Conservation (phyloP, 2,797 vertebrate genomes). For the Sebastes variabilis region DNA sequence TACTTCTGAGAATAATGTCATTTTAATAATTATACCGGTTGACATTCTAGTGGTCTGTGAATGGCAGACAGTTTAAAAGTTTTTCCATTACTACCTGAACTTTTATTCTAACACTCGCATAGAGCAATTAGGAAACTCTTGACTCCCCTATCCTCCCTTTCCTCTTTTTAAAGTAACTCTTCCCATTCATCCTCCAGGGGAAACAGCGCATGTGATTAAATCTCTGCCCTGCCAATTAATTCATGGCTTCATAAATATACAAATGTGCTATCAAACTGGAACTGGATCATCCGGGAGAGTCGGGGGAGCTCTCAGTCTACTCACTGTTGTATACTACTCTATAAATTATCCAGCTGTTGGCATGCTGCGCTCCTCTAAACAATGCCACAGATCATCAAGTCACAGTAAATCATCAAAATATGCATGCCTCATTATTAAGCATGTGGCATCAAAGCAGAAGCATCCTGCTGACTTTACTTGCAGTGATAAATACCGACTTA, state of each 20-base stretch:
- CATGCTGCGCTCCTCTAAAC: constrained; percentile 33
- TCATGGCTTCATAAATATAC: constrained; percentile 82
- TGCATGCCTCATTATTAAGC: neutral
- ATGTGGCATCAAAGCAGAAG: constrained; percentile 8
- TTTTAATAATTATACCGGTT: neutral
- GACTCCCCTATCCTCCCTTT: constrained; percentile 48
- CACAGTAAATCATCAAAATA: constrained; percentile 28
- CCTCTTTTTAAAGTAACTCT: constrained; percentile 73
- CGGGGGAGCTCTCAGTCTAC: constrained; percentile 39
- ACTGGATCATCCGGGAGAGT: constrained; percentile 66
- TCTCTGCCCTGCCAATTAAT: constrained; percentile 80
- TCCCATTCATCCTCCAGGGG: constrained; percentile 68
- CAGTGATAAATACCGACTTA: constrained; percentile 4
- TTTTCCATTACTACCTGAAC: constrained; percentile 48
- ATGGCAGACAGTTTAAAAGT: constrained; percentile 33
- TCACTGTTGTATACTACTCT: constrained; percentile 37
- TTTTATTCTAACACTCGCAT: constrained; percentile 39
- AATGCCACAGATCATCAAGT: constrained; percentile 32
- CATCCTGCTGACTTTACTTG: constrained; percentile 11
- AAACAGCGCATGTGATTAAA: constrained; percentile 77
- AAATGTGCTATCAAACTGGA: constrained; percentile 74
- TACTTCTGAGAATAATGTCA: neutral
- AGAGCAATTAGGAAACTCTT: constrained; percentile 63
- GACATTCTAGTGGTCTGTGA: constrained; percentile 10
- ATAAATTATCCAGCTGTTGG: constrained; percentile 61